Percentiles rank a stretch among this genome's conserved stretches.
Conservation (phyloP, 2,797 vertebrate species). For the Notolepis coatsorum region DNA sequence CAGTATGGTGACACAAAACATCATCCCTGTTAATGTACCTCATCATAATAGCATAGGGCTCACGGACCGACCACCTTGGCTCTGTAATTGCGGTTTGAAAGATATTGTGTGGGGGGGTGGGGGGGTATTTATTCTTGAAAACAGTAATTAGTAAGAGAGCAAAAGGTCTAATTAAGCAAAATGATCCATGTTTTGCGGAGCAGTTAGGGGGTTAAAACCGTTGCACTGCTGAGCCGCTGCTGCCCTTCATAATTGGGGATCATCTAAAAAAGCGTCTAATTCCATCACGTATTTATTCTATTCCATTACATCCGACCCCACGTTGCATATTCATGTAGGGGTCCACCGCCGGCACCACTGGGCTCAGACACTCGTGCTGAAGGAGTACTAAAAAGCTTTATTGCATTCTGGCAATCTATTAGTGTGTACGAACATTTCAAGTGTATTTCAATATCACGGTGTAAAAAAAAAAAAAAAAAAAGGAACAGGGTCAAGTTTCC, state of each 20-base stretch:
- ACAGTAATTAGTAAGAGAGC: conserved; percentile 59
- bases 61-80: conserved; percentile 50
- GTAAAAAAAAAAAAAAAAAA: conserved; percentile 10
- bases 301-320: too few species aligned
- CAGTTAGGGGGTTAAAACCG: conserved; percentile 57
- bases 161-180: conserved; percentile 71
- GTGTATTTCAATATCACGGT: conserved; percentile 16
- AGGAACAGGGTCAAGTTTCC: conserved; percentile 30
- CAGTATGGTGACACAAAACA: too few species aligned
- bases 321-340: too few species aligned
- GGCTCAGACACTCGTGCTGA: conserved; percentile 17
- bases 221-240: conserved; percentile 32
- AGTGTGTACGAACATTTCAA: conserved; percentile 26
- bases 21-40: too few species aligned
- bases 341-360: conserved; percentile 10
- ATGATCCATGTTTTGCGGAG: conserved; percentile 49
- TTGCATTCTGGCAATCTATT: conserved; percentile 39
- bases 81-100: conserved; percentile 56
- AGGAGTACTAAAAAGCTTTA: conserved; percentile 15
- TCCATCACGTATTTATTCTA: conserved; percentile 53
- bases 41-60: conserved; percentile 28
- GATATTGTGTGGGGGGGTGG: too few species aligned
- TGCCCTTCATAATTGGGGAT: conserved; percentile 56
- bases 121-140: conserved; percentile 51
- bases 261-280: conserved; percentile 42